Evolutionary conservation across 2,888 invertebrate species (phyloP), one percentile per base, ranked within the genome.

Genomic region (Cyclophora albipunctata): DNA sequence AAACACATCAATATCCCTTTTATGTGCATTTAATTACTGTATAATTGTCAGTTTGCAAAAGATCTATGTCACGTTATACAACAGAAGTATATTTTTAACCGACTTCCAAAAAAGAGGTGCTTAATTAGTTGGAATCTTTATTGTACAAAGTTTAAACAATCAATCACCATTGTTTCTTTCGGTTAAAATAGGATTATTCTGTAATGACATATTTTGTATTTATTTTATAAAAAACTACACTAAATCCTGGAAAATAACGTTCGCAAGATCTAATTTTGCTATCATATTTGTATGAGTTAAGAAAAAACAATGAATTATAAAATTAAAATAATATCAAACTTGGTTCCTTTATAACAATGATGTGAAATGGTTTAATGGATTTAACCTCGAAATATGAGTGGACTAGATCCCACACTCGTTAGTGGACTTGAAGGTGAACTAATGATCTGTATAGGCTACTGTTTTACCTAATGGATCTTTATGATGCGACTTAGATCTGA

Each of bases 391-490:
- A 62, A 59, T 52, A 37, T 7, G n/a, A 7, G n/a, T 46, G 37
- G 50, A 54, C 54, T 53, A 54, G 59, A 68, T 81, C 82, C 64
- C 81, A 81, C 81, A 75, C 59, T 69, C 67, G 75, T 81, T 78
- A 81, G 55, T 68, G 59, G 53, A 57, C 59, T 54, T 58, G 66
- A 74, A 84, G 82, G 83, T 68, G 68, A 62, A 42, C 41, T 48
- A 61, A 54, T 57, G 63, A 56, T 61, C 66, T 42, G 63, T 57
- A 58, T 60, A 50, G 20, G 20, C 20, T 20, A 20, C 20, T 20
- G 20, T 20, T 20, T 20, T 20, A 20, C 20, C 20, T 20, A 20
- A 20, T 20, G 2, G 20, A 20, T 20, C 20, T 20, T 1, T 20
- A 20, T 20, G 20, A 20, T 20, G 1, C 20, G 20, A 20, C 20